Evolutionary conservation across 2,113 vertebrate species (phyloP).

Genomic region (Pterocles burchelli): DNA sequence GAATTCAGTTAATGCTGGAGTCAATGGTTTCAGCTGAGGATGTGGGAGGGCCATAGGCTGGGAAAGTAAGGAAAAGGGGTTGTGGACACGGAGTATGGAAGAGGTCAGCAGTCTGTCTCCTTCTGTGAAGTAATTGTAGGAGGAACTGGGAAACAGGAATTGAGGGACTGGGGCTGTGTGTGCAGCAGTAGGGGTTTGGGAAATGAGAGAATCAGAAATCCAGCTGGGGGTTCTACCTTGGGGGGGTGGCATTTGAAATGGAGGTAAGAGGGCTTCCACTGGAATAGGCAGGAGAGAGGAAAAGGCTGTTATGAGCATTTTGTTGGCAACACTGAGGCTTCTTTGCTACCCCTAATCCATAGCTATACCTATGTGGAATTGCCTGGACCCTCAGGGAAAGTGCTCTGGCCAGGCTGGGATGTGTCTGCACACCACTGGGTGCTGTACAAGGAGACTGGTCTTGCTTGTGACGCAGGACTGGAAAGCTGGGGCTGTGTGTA

Average conservation of each 20-base stretch:
- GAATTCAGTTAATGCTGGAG: neutral
- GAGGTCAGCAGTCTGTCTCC: neutral
- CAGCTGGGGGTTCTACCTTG: neutral
- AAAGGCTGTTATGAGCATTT: neutral
- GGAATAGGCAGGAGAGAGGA: neutral
- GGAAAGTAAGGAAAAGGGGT: neutral
- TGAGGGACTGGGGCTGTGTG: neutral
- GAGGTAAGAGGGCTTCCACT: neutral
- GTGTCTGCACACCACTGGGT: neutral
- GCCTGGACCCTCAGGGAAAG: neutral
- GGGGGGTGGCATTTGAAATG: neutral
- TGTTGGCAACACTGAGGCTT: neutral
- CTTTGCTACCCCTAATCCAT: neutral
- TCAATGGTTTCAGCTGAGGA: neutral
- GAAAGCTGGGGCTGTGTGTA: neutral
- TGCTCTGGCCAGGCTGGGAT: neutral
- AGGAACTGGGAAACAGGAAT: neutral
- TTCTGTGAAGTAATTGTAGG: neutral
- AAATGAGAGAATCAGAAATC: neutral
- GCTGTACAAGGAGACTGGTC: neutral
- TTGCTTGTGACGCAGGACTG: neutral
- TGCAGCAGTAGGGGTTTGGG: neutral
- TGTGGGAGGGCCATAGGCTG: neutral
- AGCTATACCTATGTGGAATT: neutral
- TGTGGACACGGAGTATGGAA: neutral